Evolutionary conservation across 2,113 vertebrate genomes (phyloP), one percentile per base, ranked within the genome.

Genomic region (Elanoides forficatus): DNA sequence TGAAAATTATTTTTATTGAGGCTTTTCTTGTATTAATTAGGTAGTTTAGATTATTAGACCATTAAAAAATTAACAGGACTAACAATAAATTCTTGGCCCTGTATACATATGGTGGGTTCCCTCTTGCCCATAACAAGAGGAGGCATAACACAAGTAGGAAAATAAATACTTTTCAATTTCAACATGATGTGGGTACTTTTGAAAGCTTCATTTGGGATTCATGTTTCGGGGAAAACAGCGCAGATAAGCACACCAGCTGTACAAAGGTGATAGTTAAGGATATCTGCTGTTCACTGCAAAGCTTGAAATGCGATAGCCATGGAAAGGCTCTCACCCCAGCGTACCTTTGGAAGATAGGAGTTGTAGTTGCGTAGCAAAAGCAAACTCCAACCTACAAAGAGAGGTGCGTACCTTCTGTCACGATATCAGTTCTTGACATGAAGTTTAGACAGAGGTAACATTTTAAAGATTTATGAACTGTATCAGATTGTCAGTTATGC

Each of bases 331-430:
- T 50, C 20, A 42, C 11, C n/a, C 17, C 32, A 63, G 42, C 6
- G 15, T 22, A 56, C 20, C 53, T 50, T n/a, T 17, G 42, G 55
- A 93, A 58, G 30, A 11, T 1, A 14, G 3, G 8, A 67, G 3
- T 10, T 15, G 13, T 2, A 47, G 30, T 21, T 62, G 12, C 0
- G 0, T 2, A 58, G 6, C 13, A 7, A 53, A 82, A 79, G 32
- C 17, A 58, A 78, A 63, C 8, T 63, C 17, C 36, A 81, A 15
- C 21, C 47, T 38, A 34, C 9, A 47, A 25, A 50, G 25, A 81
- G 8, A 40, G 11, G 66, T 26, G 66, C 22, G 10, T 17, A 43
- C 13, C 15, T 74, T 60, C 52, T 59, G 25, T 16, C 65, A 70
- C 4, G 0, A 19, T 36, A 12, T 17, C 59, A 81, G 14, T 21